phyloP scores from a whole-genome alignment of 2,888 invertebrate species.

The Plebejus melissa region DNA sequence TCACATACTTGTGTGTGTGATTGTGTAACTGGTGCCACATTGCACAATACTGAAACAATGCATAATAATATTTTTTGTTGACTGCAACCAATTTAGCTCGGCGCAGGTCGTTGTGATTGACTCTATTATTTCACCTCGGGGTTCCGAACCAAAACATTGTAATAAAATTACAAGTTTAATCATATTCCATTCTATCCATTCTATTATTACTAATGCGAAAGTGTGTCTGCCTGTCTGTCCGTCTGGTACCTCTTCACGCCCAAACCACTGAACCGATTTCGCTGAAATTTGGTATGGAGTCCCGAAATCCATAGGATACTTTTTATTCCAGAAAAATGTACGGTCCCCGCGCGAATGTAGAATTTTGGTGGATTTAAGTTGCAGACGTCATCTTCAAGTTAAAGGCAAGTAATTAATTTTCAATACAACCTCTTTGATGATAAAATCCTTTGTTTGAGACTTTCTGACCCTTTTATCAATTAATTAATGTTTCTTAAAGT shows the following conservation, averaged over 20 bases:
- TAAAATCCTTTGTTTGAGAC: background rate
- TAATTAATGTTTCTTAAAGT: background rate
- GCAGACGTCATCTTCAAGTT: too few relatives aligned
- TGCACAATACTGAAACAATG: slow-evolving; percentile 14
- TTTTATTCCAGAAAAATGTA: too few relatives aligned
- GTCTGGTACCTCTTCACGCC: background rate
- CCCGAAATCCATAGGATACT: too few relatives aligned
- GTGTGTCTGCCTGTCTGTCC: too few relatives aligned
- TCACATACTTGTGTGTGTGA: background rate
- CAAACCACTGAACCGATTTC: background rate
- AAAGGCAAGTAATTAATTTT: too few relatives aligned
- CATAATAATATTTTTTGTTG: slow-evolving; percentile 17
- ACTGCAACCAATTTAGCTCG: background rate
- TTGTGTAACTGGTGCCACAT: slow-evolving; percentile 4
- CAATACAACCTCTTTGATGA: background rate
- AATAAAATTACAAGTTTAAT: background rate
- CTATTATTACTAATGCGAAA: too few relatives aligned
- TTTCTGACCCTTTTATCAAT: too few relatives aligned
- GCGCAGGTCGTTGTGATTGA: background rate
- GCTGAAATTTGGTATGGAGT: background rate
- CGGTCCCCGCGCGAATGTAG: too few relatives aligned
- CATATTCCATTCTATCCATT: too few relatives aligned
- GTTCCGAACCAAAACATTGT: background rate
- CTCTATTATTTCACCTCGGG: background rate
- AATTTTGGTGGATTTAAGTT: too few relatives aligned